A percentile compares a stretch with the other conserved stretches of the same genome.
These are phyloP conservation scores for Microctonus brassicae DNA, from an alignment of 2,888 invertebrate species.

Conservation along the genomic window DNA sequence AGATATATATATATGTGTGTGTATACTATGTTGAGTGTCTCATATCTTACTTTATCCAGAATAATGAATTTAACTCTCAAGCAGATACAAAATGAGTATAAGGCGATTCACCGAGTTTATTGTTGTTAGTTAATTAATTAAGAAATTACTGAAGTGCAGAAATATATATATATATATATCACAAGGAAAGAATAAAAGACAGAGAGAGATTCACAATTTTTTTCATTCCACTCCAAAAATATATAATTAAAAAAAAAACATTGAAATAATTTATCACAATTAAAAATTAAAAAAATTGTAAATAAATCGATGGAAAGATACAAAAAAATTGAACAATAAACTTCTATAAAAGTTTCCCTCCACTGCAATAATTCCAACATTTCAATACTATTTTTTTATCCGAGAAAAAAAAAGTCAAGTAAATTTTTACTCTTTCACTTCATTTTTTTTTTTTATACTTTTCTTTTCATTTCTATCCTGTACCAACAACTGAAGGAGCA, in stretches of 20 bases:
- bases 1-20: not conserved
- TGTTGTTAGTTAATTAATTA: conserved; percentile 65
- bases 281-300: no score
- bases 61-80: no score
- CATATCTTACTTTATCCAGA: no score
- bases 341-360: not conserved
- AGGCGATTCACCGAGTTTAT: conserved; percentile 60
- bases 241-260: no score
- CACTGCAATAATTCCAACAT: not conserved
- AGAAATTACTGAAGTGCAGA: conserved; percentile 58
- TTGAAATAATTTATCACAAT: no score
- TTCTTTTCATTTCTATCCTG: no score
- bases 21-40: no score
- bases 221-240: no score
- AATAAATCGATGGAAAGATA: no score
- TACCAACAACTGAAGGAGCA: no score
- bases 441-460: conserved; percentile 10
- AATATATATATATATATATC: not conserved
- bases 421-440: not conserved
- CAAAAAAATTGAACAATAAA: no score
- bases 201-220: conserved; percentile 9
- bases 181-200: not conserved
- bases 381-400: not conserved
- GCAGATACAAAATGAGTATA: no score
- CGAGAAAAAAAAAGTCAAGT: not conserved